These are phyloP conservation scores for Ranitomeya imitator DNA, from an alignment of 2,113 vertebrate species.

Conservation along the genomic window DNA sequence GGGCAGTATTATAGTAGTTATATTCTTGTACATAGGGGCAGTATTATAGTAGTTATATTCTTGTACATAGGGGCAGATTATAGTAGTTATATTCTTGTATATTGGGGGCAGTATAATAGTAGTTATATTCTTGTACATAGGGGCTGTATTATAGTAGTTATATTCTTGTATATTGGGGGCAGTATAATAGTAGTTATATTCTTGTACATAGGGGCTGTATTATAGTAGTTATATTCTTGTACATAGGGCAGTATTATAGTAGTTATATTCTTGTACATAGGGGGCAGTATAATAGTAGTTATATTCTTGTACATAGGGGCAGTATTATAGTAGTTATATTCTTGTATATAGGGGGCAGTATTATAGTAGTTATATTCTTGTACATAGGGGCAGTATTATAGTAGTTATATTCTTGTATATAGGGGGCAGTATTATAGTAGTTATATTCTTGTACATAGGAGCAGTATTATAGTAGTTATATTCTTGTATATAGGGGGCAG, in stretches of 20 bases:
- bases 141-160: background rate
- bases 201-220: background rate
- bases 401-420: background rate
- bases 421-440: background rate
- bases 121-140: background rate
- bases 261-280: conserved; percentile 1
- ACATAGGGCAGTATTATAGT: background rate
- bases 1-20: background rate
- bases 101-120: background rate
- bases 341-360: background rate
- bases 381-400: background rate
- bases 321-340: conserved; percentile 22
- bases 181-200: background rate
- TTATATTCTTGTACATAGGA: background rate
- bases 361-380: conserved; percentile 1
- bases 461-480: conserved; percentile 5
- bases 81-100: conserved; percentile 11
- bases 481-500: background rate
- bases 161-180: background rate
- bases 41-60: conserved; percentile 6
- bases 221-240: background rate
- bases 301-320: background rate
- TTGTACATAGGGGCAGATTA: conserved; percentile 2
- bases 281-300: background rate
- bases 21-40: background rate